Conservation (phyloP, 1,140 invertebrate species). For the Drosophila bipectinata region DNA sequence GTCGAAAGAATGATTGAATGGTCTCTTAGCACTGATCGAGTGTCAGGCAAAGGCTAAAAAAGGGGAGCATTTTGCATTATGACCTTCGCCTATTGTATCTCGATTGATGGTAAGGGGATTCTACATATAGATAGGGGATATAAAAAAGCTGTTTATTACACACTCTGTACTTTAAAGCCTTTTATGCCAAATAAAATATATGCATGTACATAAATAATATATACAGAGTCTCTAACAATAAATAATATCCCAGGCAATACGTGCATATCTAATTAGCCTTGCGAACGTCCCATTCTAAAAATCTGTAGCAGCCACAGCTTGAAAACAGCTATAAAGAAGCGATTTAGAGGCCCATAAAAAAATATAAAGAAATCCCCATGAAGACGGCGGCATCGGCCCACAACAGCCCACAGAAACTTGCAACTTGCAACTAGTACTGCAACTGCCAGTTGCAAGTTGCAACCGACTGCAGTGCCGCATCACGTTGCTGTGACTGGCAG, state of each 20-base stretch:
- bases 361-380: conserved; percentile 40
- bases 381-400: conserved; percentile 2
- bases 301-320: conserved; percentile 23
- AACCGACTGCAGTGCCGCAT: conserved; percentile 37
- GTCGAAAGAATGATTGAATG: conserved; percentile 63
- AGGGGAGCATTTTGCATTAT: conserved; percentile 39
- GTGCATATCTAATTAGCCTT: conserved; percentile 72
- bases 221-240: background rate
- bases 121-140: background rate
- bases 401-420: conserved; percentile 9
- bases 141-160: too few species aligned
- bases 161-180: too few species aligned
- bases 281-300: conserved; percentile 62
- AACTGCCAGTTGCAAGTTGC: conserved; percentile 12
- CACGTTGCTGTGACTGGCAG: conserved; percentile 61
- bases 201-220: background rate
- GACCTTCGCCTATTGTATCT: conserved; percentile 48
- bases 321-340: conserved; percentile 62
- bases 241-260: conserved; percentile 46
- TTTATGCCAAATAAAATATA: background rate
- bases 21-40: conserved; percentile 51
- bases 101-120: background rate
- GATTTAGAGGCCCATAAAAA: conserved; percentile 70
- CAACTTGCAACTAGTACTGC: conserved; percentile 10
- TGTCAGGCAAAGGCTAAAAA: conserved; percentile 22